These are phyloP conservation scores for Lonchura striata DNA, from an alignment of 2,113 vertebrate genomes.

Conservation along the genomic window DNA sequence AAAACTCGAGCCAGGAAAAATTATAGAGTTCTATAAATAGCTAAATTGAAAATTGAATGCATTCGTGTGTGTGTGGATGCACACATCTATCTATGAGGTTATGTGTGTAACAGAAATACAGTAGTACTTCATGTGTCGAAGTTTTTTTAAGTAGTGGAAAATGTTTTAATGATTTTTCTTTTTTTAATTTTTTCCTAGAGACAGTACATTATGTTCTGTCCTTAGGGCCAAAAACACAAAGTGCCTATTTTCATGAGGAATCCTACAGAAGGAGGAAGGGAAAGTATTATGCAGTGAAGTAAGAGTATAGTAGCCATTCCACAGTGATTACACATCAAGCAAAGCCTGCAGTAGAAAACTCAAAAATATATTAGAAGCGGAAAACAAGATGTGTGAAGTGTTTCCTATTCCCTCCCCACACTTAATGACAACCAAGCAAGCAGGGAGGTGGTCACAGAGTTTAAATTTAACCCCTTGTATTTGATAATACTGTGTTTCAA, in stretches of 20 bases:
- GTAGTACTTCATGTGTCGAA: conserved; percentile 16
- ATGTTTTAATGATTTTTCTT: conserved; percentile 13
- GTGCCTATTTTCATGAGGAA: conserved; percentile 63
- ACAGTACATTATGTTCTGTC: conserved; percentile 53
- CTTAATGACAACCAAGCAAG: conserved; percentile 6
- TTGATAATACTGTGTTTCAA: neutral
- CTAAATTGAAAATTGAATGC: conserved; percentile 52
- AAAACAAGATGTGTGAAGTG: conserved; percentile 62
- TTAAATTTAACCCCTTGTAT: conserved; percentile 30
- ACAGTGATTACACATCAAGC: conserved; percentile 62
- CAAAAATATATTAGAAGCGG: conserved; percentile 45
- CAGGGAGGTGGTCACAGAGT: neutral
- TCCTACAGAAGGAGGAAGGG: conserved; percentile 64
- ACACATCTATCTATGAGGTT: conserved; percentile 30
- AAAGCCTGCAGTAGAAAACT: conserved; percentile 28
- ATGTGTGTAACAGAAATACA: conserved; percentile 32
- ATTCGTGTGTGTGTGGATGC: neutral
- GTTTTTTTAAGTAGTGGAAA: conserved; percentile 26
- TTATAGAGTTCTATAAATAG: conserved; percentile 56
- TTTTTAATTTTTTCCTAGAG: conserved; percentile 11
- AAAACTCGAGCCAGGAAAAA: conserved; percentile 50
- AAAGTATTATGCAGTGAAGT: conserved; percentile 59
- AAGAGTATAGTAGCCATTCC: conserved; percentile 70
- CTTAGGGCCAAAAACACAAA: conserved; percentile 49
- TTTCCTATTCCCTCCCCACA: conserved; percentile 37